Percentiles rank a stretch among this genome's conserved stretches.
Evolutionary conservation across 2,797 vertebrate species (phyloP).

Genomic region (Pristis pectinata): DNA sequence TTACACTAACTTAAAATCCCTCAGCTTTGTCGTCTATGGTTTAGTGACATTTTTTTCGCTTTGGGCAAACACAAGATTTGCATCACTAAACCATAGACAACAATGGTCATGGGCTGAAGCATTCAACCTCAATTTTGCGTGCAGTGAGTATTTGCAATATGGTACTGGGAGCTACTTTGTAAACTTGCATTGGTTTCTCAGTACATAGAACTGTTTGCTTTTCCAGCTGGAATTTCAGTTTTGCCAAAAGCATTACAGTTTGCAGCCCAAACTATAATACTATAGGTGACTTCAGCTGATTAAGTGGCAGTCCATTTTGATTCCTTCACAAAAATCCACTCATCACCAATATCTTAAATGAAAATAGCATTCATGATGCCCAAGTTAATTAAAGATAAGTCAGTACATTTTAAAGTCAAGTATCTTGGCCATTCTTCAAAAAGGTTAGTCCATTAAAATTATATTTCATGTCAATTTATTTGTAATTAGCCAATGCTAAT

Average conservation of each 20-base stretch:
- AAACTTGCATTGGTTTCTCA: too few species aligned
- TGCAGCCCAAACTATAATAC: constrained; percentile 41
- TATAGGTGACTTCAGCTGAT: constrained; percentile 54
- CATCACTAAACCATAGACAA: too few species aligned
- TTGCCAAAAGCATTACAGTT: constrained; percentile 30
- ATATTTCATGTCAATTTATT: neutral
- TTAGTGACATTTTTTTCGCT: neutral
- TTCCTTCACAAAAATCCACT: constrained; percentile 38
- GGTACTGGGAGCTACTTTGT: too few species aligned
- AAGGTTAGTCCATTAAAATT: neutral
- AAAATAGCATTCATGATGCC: neutral
- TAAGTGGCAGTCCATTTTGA: constrained; percentile 46
- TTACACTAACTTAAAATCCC: neutral
- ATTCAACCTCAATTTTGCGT: too few species aligned
- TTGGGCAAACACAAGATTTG: too few species aligned
- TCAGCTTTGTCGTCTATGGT: neutral
- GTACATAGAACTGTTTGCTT: constrained; percentile 26
- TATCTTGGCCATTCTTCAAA: neutral
- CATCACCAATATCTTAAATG: neutral
- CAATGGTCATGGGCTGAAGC: too few species aligned
- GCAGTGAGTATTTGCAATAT: too few species aligned
- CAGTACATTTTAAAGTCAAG: neutral
- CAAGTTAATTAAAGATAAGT: neutral
- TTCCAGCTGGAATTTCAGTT: constrained; percentile 36
- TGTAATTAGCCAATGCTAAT: neutral